These are phyloP conservation scores for Chironomus riparius DNA, from an alignment of 2,888 invertebrate species.

Conservation along the genomic window DNA sequence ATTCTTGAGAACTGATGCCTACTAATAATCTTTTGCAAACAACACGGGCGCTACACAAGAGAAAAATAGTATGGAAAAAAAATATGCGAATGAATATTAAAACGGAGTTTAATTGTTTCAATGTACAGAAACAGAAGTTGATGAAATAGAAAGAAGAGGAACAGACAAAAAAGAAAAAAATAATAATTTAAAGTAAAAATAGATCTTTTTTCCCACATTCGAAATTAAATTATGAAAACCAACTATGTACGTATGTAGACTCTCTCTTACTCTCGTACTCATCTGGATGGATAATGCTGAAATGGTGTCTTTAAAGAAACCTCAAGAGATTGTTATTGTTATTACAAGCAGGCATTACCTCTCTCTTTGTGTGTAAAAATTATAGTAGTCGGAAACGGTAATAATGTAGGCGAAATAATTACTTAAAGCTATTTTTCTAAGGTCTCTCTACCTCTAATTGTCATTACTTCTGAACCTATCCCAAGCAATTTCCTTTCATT, in stretches of 20 bases:
- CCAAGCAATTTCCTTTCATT: not conserved
- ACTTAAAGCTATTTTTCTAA: not conserved
- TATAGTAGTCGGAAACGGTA: not conserved
- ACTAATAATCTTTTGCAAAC: not conserved
- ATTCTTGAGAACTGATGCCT: not conserved
- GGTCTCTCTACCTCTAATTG: not conserved
- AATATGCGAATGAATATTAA: not conserved
- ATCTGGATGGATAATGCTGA: not conserved
- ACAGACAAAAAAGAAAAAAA: not conserved
- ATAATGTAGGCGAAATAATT: not conserved
- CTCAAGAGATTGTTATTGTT: not conserved
- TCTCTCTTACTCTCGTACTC: not conserved
- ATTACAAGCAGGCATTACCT: not conserved
- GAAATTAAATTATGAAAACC: slow-evolving; percentile 24
- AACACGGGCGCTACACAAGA: not conserved
- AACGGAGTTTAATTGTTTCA: slow-evolving; percentile 21
- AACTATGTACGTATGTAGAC: not conserved
- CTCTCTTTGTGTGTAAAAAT: not conserved
- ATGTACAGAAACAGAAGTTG: not conserved
- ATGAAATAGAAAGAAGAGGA: slow-evolving; percentile 1
- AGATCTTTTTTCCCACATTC: slow-evolving; percentile 26
- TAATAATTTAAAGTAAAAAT: not conserved
- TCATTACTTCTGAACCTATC: not conserved
- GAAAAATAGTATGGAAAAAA: not conserved
- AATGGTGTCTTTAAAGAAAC: not conserved